Evolutionary conservation across 35 echinoderm and acorn worm genomes (phyloP), one percentile per base, ranked within the genome.

Genomic region (Holothuria glaberrima): DNA sequence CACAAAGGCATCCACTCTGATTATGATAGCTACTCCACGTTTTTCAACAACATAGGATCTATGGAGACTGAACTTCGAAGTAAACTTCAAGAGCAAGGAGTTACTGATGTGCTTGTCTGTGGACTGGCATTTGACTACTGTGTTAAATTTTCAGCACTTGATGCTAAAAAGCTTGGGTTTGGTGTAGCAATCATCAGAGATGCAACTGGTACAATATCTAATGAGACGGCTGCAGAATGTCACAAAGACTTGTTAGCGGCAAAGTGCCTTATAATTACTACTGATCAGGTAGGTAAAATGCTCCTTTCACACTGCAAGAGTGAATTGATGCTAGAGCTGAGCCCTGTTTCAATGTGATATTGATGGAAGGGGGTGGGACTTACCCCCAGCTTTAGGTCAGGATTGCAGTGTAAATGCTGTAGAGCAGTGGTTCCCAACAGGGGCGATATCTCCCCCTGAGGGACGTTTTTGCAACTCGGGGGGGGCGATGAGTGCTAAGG

Each of bases 91-190:
- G 5, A 13, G 34, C 26, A 54, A 46, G 78, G 57, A 9, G 87
- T 98, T 45, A 98, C 96, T 26, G 93, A 94, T 34, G 38, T 98
- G 20, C 91, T 90, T 71, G 13, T 98, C 9, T 94, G 93, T 66
- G 96, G 96, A 45, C 71, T 98, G 28, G 96, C 96, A n/a, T 83
- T 63, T 19, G 96, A 98, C 45, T 79, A 94, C 41, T 98, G 96
- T 67, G 90, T 98, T 0, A 80, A 71, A 17, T 86, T 48, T 62
- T 88, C 93, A 14, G 93, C 93, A 7, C 68, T 88, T 6, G 96
- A 98, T 76, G 93, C 90, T 3, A 68, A 46, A n/a, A 35, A 80
- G 24, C 58, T 94, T 12, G 95, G 95, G 10, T 94, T 86, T 68
- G 69, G 92, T 32, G 38, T 80, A 5, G 33, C 94, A 0, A 80